Conservation (phyloP, 2,113 vertebrate genomes). For the Sceloporus tristichus region DNA sequence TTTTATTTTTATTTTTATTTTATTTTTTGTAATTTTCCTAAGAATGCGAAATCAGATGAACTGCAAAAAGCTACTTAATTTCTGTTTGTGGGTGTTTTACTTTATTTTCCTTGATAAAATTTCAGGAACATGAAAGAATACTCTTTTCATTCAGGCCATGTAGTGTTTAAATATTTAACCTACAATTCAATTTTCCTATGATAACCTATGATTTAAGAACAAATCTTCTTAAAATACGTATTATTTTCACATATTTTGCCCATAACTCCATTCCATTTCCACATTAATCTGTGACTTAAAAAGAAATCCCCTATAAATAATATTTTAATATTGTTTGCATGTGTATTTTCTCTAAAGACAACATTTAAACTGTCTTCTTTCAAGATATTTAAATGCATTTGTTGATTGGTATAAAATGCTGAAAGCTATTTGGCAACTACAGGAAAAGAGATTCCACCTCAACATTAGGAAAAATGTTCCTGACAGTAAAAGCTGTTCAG, state of each 20-base stretch:
- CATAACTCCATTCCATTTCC: not conserved
- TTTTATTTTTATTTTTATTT: not conserved
- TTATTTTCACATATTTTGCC: not conserved
- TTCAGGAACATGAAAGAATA: not conserved
- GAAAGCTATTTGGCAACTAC: no score
- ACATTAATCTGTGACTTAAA: not conserved
- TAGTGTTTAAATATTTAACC: not conserved
- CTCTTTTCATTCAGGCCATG: not conserved
- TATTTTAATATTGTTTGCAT: not conserved
- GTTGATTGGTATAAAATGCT: no score
- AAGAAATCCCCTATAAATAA: not conserved
- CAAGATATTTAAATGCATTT: no score
- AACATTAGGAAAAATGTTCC: no score
- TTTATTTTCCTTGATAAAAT: not conserved
- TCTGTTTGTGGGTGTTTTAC: not conserved
- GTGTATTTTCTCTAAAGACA: no score
- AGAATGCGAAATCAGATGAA: constrained; percentile 4
- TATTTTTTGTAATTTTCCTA: constrained; percentile 3
- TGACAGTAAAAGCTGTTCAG: no score
- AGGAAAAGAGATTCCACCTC: no score
- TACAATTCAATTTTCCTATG: not conserved
- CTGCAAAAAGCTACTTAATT: constrained; percentile 27
- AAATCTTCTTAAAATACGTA: not conserved
- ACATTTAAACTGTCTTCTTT: no score
- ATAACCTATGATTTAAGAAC: not conserved